Evolutionary conservation across 2,888 invertebrate species (phyloP), one percentile per base, ranked within the genome.

Genomic region (Lypha dubia): DNA sequence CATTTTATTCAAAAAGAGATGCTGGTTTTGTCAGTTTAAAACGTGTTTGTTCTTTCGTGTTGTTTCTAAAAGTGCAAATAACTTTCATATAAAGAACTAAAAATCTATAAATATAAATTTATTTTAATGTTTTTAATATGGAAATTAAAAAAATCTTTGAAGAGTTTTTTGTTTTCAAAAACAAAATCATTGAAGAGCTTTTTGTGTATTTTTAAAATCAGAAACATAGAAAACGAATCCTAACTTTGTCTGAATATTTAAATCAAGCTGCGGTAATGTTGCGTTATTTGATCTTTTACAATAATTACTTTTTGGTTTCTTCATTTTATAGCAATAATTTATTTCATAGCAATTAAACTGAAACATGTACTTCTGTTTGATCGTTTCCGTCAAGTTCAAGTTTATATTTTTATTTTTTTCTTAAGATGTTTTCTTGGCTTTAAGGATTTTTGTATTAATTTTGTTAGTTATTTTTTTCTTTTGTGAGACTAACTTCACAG

Each of bases 321-420:
- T 38, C 9, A 41, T 13, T 3, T 15, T 15, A 15, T 41, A 41
- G 15, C 13, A 41, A 41, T 35, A 9, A 35, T 35, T 35, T 35
- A 41, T 17, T 20, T 17, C 17, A 20, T 44, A 49, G 8, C 20
- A 17, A 20, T 49, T 49, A 20, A 17, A 49, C 1, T 20, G n/a
- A 9, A 49, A 49, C 7, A n/a, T n/a, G n/a, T 8, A n/a, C 17
- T 58, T 75, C 28, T 65, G 38, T 75, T 75, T 65, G 56, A 76
- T 32, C 28, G 58, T 67, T 76, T 67, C 58, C 76, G 65, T 20
- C 58, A n/a, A 22, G 2, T 53, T 51, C 17, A 17, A 38, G 15
- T 2, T 15, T n/a, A n/a, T n/a, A n/a, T n/a, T n/a, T n/a, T n/a
- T n/a, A n/a, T n/a, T n/a, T 13, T 32, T 44, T 11, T 28, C 46